Conservation (phyloP, 1,140 invertebrate species). For the Macrobrachium rosenbergii region DNA sequence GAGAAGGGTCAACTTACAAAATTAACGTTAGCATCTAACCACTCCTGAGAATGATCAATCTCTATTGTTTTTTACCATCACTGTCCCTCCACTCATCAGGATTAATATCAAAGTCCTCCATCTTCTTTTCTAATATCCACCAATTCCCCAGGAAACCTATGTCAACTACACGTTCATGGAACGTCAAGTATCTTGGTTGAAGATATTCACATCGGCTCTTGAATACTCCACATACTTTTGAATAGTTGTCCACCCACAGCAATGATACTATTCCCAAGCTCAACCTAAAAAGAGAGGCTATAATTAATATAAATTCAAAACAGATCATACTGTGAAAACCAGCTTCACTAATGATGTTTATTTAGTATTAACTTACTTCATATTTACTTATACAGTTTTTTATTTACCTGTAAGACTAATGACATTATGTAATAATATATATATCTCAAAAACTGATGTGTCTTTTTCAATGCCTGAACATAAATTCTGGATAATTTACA, state of each 20-base stretch:
- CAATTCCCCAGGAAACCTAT: constrained; percentile 70
- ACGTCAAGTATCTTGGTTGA: constrained; percentile 67
- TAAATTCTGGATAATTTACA: too few relatives aligned
- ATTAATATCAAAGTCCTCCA: constrained; percentile 73
- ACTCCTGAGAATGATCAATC: not conserved
- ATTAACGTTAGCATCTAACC: too few relatives aligned
- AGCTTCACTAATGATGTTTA: too few relatives aligned
- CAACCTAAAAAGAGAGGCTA: constrained; percentile 40
- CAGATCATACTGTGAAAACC: not conserved
- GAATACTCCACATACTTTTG: constrained; percentile 69
- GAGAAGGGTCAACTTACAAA: too few relatives aligned
- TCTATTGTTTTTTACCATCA: not conserved
- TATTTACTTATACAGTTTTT: not conserved
- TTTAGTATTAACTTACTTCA: too few relatives aligned
- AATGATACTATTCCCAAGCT: constrained; percentile 70
- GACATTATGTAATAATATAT: too few relatives aligned
- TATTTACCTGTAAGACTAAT: too few relatives aligned
- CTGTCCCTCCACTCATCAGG: constrained; percentile 69
- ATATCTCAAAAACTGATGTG: too few relatives aligned
- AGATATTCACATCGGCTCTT: constrained; percentile 70
- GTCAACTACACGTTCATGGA: constrained; percentile 70
- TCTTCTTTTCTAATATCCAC: constrained; percentile 69
- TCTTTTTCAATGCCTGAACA: too few relatives aligned
- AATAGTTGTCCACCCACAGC: constrained; percentile 69
- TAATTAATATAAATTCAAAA: not conserved